Conservation (phyloP, 2,888 invertebrate species). For the Drosophila prolongata region DNA sequence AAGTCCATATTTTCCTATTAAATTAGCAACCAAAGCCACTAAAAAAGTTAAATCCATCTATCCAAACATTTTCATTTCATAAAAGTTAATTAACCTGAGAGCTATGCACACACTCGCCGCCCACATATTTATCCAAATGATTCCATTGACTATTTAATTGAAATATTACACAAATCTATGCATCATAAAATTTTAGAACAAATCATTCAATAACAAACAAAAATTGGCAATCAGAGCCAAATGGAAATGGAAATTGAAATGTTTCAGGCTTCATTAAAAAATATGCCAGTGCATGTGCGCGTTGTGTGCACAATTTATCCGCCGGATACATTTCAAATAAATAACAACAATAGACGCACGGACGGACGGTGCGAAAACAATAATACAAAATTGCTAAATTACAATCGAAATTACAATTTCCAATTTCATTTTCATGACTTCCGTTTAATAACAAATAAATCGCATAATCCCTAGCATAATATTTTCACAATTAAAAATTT, state of each 20-base stretch:
- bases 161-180: conserved; percentile 74
- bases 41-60: conserved; percentile 34
- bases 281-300: conserved; percentile 34
- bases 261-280: conserved; percentile 73
- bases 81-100: conserved; percentile 52
- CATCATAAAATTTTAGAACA: conserved; percentile 77
- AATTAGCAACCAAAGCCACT: conserved; percentile 27
- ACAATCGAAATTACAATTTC: conserved; percentile 60
- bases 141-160: conserved; percentile 73
- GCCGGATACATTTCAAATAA: conserved; percentile 78
- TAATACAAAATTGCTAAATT: conserved; percentile 55
- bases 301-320: conserved; percentile 66
- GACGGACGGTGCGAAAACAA: conserved; percentile 35
- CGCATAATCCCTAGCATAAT: conserved; percentile 79
- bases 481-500: conserved; percentile 81
- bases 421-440: conserved; percentile 73
- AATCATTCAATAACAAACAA: conserved; percentile 68
- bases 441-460: conserved; percentile 80
- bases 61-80: conserved; percentile 41
- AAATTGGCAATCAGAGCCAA: conserved; percentile 51
- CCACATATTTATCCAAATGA: conserved; percentile 37
- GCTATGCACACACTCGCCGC: conserved; percentile 1
- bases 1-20: conserved; percentile 23
- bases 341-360: conserved; percentile 57
- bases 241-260: conserved; percentile 58